Percentiles rank a stretch among this genome's conserved stretches.
These are phyloP conservation scores for Lycodopsis pacificus DNA, from an alignment of 2,797 vertebrate genomes.

Conservation along the genomic window DNA sequence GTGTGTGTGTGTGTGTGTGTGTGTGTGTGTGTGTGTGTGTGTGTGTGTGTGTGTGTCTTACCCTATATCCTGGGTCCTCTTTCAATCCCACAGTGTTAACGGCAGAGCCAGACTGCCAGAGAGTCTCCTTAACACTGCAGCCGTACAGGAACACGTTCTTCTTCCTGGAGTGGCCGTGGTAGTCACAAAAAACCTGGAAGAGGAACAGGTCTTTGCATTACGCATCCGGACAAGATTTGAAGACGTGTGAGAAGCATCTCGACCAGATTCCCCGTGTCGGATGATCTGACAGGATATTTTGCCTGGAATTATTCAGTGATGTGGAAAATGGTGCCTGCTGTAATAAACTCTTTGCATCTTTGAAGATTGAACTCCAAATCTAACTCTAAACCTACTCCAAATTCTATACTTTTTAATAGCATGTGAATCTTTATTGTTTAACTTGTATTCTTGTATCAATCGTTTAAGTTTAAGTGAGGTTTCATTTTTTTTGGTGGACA, in stretches of 20 bases:
- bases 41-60: slow-evolving; percentile 60
- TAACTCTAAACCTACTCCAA: background rate
- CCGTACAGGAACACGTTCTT: slow-evolving; percentile 96
- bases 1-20: slow-evolving; percentile 9
- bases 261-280: background rate
- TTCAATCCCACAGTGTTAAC: slow-evolving; percentile 80
- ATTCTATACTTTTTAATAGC: background rate
- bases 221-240: background rate
- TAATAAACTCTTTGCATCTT: background rate
- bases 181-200: slow-evolving; percentile 94
- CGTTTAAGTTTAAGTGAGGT: no score
- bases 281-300: background rate
- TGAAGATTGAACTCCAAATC: background rate
- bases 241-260: background rate
- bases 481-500: no score
- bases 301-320: background rate
- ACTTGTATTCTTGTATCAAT: background rate
- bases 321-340: background rate
- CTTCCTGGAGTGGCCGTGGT: slow-evolving; percentile 94
- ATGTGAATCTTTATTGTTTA: background rate
- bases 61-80: slow-evolving; percentile 92
- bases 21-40: slow-evolving; percentile 25
- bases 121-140: slow-evolving; percentile 94
- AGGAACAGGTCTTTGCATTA: background rate
- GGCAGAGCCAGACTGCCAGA: slow-evolving; percentile 90